Evolutionary conservation across 2,797 vertebrate species (phyloP).

Genomic region (Pempheris klunzingeri): DNA sequence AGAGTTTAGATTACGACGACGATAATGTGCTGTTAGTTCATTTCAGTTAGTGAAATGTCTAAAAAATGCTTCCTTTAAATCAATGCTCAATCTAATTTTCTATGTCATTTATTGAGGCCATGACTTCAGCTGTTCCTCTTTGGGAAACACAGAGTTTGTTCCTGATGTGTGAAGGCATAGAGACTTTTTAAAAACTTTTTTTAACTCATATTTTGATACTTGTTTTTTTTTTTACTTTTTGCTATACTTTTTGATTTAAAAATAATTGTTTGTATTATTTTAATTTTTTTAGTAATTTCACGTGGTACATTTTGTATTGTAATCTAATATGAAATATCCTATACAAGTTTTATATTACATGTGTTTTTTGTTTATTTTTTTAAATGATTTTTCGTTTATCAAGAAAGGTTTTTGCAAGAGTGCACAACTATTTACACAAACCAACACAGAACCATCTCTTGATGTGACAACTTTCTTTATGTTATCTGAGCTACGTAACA

Average conservation of each 20-base stretch:
- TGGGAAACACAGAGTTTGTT: slow-evolving; percentile 1
- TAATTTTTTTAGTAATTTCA: background rate
- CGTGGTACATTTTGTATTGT: background rate
- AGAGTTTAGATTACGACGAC: slow-evolving; percentile 46
- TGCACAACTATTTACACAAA: slow-evolving; percentile 12
- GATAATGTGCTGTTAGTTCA: slow-evolving; percentile 50
- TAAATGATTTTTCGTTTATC: slow-evolving; percentile 5
- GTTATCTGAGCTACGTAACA: slow-evolving; percentile 1
- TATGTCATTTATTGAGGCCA: background rate
- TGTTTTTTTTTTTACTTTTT: too few species aligned
- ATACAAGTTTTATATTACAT: background rate
- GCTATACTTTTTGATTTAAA: background rate
- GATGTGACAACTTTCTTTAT: background rate
- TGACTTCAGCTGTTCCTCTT: slow-evolving; percentile 10
- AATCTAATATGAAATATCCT: background rate
- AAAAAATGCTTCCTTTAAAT: slow-evolving; percentile 10
- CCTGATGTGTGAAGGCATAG: background rate
- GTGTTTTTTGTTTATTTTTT: background rate
- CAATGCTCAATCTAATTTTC: background rate
- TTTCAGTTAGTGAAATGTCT: slow-evolving; percentile 35
- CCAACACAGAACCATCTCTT: background rate
- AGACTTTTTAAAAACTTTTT: too few species aligned
- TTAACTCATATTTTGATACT: background rate
- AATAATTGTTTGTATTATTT: background rate
- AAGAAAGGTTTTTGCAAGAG: background rate